Evolutionary conservation across 2,113 vertebrate genomes (phyloP).

Genomic region (Carassius carassius): DNA sequence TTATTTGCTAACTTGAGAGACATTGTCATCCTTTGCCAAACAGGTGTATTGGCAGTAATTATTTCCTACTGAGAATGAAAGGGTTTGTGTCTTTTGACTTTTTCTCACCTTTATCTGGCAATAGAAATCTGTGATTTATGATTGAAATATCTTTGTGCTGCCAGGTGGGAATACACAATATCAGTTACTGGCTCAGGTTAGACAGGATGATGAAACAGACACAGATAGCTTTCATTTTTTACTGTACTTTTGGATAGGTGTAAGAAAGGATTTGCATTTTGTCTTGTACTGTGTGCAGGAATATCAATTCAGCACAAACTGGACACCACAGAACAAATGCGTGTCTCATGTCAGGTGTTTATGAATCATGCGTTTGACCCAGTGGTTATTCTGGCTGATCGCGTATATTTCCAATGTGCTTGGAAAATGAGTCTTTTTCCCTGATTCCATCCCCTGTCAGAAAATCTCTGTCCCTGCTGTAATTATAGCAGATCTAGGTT

Average conservation of each 20-base stretch:
- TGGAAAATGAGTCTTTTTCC: conserved; percentile 53
- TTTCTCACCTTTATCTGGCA: conserved; percentile 23
- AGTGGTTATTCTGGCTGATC: conserved; percentile 51
- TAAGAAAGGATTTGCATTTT: conserved; percentile 12
- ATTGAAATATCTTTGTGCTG: neutral
- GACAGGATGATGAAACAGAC: neutral
- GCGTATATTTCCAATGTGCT: conserved; percentile 63
- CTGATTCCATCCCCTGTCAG: conserved; percentile 48
- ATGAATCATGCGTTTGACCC: conserved; percentile 61
- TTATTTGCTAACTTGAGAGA: too few species aligned
- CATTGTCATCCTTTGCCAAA: neutral
- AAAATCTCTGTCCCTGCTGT: conserved; percentile 44
- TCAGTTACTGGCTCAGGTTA: neutral
- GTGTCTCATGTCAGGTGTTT: conserved; percentile 39
- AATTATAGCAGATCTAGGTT: conserved; percentile 54
- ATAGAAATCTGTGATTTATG: conserved; percentile 43
- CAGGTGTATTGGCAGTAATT: neutral
- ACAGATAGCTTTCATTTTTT: neutral
- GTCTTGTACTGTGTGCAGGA: neutral
- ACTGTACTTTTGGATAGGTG: neutral
- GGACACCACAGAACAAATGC: conserved; percentile 45
- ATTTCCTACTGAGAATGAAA: conserved; percentile 31
- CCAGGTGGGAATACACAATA: neutral
- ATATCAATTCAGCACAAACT: neutral
- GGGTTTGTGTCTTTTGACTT: conserved; percentile 48